Base-by-base conservation (phyloP, 2,888 invertebrate genomes). In the Andrena dorsata region DNA sequence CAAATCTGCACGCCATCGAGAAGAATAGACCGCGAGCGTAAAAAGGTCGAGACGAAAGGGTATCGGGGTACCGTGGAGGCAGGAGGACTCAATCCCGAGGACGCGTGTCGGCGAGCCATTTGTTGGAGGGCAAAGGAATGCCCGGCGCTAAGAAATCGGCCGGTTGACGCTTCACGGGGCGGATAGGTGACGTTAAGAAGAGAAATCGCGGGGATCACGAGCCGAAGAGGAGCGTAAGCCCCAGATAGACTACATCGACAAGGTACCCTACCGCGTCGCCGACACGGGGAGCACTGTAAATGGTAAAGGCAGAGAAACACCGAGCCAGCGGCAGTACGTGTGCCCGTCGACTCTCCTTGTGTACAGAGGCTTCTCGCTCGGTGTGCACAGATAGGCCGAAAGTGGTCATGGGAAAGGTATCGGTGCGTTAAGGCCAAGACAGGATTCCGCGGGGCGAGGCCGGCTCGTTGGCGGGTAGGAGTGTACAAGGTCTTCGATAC, bases 401-500 rank as follows among this genome's bases (percentile, higher is more conserved):
- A 90, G 90, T 89, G 90, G 90, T 88, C 90, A 90, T 89, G 90
- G 90, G 90, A 90, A 90, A 90, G 87, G 89, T 91, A 90, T 91
- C 90, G 90, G 89, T 90, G 91, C 91, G 91, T 92, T 91, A 89
- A 90, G 89, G 90, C 90, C 89, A 89, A 88, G 90, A 92, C 91
- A 89, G 91, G 91, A 92, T 92, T 92, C 91, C 89, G 91, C 90
- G 90, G 92, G 92, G 91, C 91, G 90, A 91, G 92, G 91, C 91
- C 83, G 90, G 89, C 90, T 90, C 90, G 91, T 92, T 92, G 92
- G 88, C 90, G 92, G 92, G 92, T 93, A 92, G 92, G 93, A 93
- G 93, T 92, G 92, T 92, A 93, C 93, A 93, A 93, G 92, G 93
- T 92, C 93, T 93, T 93, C 93, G 93, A 92, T 93, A 93, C 93